A percentile compares a stretch with the other conserved stretches of the same genome.
Conservation (phyloP, 1,140 invertebrate genomes). For the Procambarus clarkii region DNA sequence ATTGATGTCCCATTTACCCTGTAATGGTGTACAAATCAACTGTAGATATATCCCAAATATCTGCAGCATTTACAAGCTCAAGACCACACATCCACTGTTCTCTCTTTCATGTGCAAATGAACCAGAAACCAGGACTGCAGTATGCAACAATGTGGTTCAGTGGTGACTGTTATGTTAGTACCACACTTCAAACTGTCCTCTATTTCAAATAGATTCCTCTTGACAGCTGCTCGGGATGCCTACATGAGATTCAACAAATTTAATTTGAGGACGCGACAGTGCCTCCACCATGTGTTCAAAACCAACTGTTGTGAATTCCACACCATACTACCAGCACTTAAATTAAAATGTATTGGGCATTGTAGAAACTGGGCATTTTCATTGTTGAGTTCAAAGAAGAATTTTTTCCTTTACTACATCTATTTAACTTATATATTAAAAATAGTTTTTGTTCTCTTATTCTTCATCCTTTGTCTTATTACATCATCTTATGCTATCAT, state of each 20-base stretch:
- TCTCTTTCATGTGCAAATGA: constrained; percentile 47
- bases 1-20: constrained; percentile 63
- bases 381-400: not conserved
- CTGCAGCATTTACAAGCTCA: constrained; percentile 63
- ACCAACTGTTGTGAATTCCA: constrained; percentile 18
- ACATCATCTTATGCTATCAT: no score
- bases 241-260: constrained; percentile 44
- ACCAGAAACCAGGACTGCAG: constrained; percentile 50
- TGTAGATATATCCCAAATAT: constrained; percentile 40
- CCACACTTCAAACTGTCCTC: constrained; percentile 24
- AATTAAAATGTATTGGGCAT: constrained; percentile 20
- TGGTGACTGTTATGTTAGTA: constrained; percentile 46
- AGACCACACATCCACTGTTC: constrained; percentile 51
- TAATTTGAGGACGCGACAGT: constrained; percentile 61
- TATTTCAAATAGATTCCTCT: constrained; percentile 38
- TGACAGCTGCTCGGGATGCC: constrained; percentile 65
- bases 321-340: constrained; percentile 17
- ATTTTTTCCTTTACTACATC: not conserved
- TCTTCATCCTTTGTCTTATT: no score
- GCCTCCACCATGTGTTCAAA: constrained; percentile 69
- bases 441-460: no score
- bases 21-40: constrained; percentile 65
- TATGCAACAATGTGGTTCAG: constrained; percentile 52
- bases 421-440: not conserved
- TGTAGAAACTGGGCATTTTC: constrained; percentile 20